Evolutionary conservation across 2,113 vertebrate species (phyloP).

Genomic region (Lagopus leucura): DNA sequence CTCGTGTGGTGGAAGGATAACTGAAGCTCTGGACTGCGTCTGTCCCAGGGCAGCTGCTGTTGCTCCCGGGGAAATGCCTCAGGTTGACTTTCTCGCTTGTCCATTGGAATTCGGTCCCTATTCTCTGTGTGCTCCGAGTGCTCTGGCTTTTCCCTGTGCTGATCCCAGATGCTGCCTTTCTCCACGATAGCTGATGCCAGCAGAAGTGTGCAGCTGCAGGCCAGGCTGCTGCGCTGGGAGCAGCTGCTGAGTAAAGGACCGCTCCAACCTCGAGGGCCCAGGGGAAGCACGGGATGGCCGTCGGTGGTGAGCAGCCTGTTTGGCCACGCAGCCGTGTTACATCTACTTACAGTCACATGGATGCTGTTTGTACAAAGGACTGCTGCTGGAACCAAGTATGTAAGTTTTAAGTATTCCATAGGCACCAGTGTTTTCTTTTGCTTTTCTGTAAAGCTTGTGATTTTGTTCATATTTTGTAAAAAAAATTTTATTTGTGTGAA

Average conservation of each 20-base stretch:
- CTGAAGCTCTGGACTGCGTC: neutral
- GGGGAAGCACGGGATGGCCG: neutral
- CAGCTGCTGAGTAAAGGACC: constrained; percentile 9
- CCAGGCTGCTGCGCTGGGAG: neutral
- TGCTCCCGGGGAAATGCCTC: constrained; percentile 43
- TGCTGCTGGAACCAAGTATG: constrained; percentile 16
- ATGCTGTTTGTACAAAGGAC: constrained; percentile 24
- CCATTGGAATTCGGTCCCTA: constrained; percentile 26
- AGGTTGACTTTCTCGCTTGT: constrained; percentile 51
- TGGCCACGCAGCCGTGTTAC: neutral
- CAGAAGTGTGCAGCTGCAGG: neutral
- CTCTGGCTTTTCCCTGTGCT: neutral
- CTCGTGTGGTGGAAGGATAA: neutral
- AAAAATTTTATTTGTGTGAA: neutral
- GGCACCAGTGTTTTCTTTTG: neutral
- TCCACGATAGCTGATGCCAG: neutral
- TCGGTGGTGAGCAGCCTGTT: neutral
- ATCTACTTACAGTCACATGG: neutral
- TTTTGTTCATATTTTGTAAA: constrained; percentile 59
- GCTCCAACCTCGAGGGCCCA: neutral
- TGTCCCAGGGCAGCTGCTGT: constrained; percentile 25
- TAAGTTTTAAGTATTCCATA: neutral
- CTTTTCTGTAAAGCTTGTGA: constrained; percentile 54
- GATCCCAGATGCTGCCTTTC: neutral
- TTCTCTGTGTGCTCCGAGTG: neutral